Conservation (phyloP, 2,113 vertebrate species). For the Anhinga rufa region DNA sequence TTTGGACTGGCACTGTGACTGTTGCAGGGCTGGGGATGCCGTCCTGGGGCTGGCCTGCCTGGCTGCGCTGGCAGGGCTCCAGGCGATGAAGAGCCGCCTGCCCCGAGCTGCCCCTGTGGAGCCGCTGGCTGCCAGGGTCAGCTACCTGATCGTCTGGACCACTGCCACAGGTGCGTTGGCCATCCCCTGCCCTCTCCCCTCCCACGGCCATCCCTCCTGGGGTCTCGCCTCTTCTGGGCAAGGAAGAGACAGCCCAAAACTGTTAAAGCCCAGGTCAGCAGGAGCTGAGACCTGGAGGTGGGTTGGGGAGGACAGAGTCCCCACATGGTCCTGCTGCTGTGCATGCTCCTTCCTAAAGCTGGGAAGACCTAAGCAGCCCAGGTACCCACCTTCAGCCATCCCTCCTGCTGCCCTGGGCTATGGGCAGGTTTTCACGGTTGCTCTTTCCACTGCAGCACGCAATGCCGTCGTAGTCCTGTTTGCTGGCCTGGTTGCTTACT, state of each 20-base stretch:
- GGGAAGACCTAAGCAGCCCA: rapidly evolving
- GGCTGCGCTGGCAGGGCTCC: conserved; percentile 70
- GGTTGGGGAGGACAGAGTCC: not conserved
- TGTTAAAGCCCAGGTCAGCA: not conserved
- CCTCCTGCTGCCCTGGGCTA: not conserved
- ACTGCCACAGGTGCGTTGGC: conserved; percentile 77
- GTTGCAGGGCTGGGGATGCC: conserved; percentile 78
- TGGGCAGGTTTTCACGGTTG: rapidly evolving
- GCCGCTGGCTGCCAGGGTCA: conserved; percentile 32
- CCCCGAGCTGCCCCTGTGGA: not conserved
- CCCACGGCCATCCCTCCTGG: rapidly evolving
- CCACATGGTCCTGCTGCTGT: not conserved
- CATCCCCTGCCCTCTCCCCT: not conserved
- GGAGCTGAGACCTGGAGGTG: not conserved
- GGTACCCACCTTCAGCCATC: not conserved
- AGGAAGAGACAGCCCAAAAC: not conserved
- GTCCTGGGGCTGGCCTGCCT: conserved; percentile 83
- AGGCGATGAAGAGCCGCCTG: conserved; percentile 75
- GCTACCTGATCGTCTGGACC: conserved; percentile 77
- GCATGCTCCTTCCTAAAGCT: not conserved
- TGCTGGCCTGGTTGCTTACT: conserved; percentile 82
- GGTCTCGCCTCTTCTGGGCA: not conserved
- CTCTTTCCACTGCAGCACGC: conserved; percentile 61
- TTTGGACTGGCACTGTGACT: not conserved
- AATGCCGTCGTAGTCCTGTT: conserved; percentile 88